These are phyloP conservation scores for Schizothorax lantsangensis DNA, from an alignment of 2,797 vertebrate genomes.

Conservation along the genomic window DNA sequence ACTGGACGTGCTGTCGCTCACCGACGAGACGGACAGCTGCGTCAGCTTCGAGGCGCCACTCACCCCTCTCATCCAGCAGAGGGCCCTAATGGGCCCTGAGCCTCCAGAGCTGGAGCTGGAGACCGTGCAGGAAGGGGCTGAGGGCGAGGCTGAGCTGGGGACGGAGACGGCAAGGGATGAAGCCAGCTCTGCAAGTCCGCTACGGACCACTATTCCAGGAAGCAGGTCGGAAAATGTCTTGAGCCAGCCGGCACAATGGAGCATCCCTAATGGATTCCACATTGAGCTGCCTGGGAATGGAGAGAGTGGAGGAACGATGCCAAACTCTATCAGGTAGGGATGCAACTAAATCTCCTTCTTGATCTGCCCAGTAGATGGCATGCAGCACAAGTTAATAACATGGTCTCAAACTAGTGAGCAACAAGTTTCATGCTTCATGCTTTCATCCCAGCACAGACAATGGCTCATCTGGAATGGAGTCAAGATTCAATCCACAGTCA, in stretches of 20 bases:
- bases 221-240: constrained; percentile 95
- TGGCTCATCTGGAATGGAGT: constrained; percentile 9
- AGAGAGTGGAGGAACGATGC: constrained; percentile 81
- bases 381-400: constrained; percentile 48
- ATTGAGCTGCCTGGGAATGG: constrained; percentile 71
- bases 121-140: constrained; percentile 80
- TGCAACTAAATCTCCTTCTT: constrained; percentile 29
- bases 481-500: constrained; percentile 5
- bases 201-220: constrained; percentile 90
- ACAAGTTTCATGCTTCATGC: background rate
- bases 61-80: constrained; percentile 95
- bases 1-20: constrained; percentile 92
- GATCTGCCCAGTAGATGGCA: constrained; percentile 72
- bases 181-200: constrained; percentile 82
- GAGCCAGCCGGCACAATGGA: constrained; percentile 85
- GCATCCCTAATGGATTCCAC: constrained; percentile 91
- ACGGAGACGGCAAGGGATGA: constrained; percentile 57
- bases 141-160: constrained; percentile 67
- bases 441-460: background rate
- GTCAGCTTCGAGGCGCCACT: constrained; percentile 96
- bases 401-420: constrained; percentile 25
- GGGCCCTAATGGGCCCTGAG: constrained; percentile 87
- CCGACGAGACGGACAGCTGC: constrained; percentile 96
- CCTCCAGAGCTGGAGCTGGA: constrained; percentile 83
- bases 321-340: constrained; percentile 89